These are phyloP conservation scores for Strigamia transsilvanica DNA, from an alignment of 2,888 invertebrate species.

Conservation along the genomic window DNA sequence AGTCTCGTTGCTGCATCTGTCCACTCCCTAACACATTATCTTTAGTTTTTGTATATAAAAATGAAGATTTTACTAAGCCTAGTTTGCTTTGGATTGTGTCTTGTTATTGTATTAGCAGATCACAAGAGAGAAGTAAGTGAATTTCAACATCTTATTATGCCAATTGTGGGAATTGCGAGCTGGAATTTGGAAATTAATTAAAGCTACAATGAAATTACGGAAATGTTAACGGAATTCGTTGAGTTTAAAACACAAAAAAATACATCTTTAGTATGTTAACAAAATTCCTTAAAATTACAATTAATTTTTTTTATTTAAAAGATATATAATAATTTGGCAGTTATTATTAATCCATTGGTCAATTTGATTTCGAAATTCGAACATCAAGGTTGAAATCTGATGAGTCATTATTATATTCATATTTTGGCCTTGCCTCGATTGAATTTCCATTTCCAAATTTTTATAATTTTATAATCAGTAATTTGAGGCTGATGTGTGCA, in stretches of 20 bases:
- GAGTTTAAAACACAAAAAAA: too few species aligned
- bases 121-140: conserved; percentile 16
- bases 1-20: background rate
- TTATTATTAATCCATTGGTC: too few species aligned
- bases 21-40: conserved; percentile 12
- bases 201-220: background rate
- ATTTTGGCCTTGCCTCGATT: background rate
- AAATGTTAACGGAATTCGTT: background rate
- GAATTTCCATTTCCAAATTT: background rate
- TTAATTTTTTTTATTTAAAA: too few species aligned
- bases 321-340: too few species aligned
- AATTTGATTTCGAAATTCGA: background rate
- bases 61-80: background rate
- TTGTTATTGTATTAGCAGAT: conserved; percentile 5
- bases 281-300: too few species aligned
- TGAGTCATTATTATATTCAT: background rate
- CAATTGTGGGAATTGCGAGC: background rate
- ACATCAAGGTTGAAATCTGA: background rate
- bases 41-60: conserved; percentile 16
- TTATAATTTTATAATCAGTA: background rate
- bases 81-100: background rate
- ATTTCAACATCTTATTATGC: background rate
- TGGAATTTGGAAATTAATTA: background rate
- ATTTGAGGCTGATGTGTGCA: background rate
- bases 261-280: too few species aligned